phyloP scores from a whole-genome alignment of 1,140 invertebrate species.

The Drosophila truncata region DNA sequence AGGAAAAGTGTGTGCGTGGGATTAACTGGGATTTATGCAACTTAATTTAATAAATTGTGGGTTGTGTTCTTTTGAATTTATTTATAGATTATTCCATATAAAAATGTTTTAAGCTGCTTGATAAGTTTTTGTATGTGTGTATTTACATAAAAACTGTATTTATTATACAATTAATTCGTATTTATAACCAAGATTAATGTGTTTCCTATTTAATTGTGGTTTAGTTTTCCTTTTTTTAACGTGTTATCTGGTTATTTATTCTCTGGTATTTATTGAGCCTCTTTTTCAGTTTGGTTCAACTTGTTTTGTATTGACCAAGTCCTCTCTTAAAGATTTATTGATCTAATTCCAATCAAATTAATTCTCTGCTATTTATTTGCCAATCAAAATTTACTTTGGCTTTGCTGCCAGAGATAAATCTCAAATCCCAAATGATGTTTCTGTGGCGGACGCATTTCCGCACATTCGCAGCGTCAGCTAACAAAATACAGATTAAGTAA shows the following conservation, averaged over 20 bases:
- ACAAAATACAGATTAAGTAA: constrained; percentile 40
- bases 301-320: background rate
- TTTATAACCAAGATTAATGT: background rate
- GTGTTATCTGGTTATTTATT: background rate
- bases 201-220: background rate
- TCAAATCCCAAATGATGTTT: constrained; percentile 44
- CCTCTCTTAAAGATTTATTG: constrained; percentile 11
- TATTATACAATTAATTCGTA: background rate
- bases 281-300: background rate
- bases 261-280: background rate
- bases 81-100: background rate
- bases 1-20: background rate
- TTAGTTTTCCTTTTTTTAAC: background rate
- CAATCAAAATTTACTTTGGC: constrained; percentile 47
- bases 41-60: background rate
- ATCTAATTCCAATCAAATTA: constrained; percentile 43
- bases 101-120: background rate
- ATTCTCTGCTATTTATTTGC: constrained; percentile 40
- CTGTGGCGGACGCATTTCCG: constrained; percentile 41
- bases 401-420: constrained; percentile 28
- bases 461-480: constrained; percentile 47
- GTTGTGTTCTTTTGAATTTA: background rate
- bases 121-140: background rate
- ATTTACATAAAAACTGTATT: background rate
- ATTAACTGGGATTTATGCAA: constrained; percentile 9